phyloP scores from a whole-genome alignment of 2,797 vertebrate species.

The Microcaecilia unicolor region DNA sequence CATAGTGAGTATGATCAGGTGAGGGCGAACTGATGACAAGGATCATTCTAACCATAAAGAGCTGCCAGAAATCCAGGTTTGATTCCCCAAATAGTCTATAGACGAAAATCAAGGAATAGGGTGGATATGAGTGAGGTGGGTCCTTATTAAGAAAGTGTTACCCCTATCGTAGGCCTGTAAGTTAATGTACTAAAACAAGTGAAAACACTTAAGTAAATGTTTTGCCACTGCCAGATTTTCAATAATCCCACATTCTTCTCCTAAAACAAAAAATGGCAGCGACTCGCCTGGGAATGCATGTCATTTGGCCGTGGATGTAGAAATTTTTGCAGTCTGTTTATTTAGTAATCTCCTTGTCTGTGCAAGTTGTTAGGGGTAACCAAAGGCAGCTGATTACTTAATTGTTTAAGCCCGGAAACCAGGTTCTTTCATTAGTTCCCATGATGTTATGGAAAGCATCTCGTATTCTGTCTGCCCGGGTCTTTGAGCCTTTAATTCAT shows the following conservation, averaged over 20 bases:
- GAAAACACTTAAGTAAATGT: constrained; percentile 10
- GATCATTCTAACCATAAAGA: too few species aligned
- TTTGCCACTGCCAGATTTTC: constrained; percentile 25
- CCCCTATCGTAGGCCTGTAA: constrained; percentile 9
- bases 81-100: too few species aligned
- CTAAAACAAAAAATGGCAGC: constrained; percentile 34
- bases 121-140: not conserved
- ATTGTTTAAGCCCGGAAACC: constrained; percentile 58
- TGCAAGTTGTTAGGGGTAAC: constrained; percentile 62
- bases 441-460: constrained; percentile 45
- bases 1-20: too few species aligned
- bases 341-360: constrained; percentile 52
- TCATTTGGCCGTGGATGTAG: constrained; percentile 31
- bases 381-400: constrained; percentile 60
- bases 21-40: too few species aligned
- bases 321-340: constrained; percentile 41
- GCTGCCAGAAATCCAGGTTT: too few species aligned
- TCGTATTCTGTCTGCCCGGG: constrained; percentile 32
- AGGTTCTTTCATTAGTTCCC: constrained; percentile 52
- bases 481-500: constrained; percentile 39
- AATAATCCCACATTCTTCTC: constrained; percentile 47
- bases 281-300: constrained; percentile 36
- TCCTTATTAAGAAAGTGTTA: not conserved
- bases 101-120: too few species aligned
- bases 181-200: constrained; percentile 5